phyloP scores from a whole-genome alignment of 2,888 invertebrate genomes.

The Oligia latruncula region DNA sequence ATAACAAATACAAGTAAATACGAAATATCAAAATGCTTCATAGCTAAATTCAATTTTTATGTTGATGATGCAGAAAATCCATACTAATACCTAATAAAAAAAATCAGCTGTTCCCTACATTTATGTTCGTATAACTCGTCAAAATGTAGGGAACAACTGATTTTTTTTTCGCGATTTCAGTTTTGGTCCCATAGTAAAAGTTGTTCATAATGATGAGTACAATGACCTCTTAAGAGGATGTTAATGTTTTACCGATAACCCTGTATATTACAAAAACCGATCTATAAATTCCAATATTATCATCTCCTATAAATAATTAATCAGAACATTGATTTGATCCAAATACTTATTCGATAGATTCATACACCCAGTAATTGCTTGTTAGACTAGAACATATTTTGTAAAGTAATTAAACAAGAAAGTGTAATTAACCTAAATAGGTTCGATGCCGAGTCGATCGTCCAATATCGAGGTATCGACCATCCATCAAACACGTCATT shows the following conservation, averaged over 20 bases:
- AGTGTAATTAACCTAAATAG: slow-evolving; percentile 14
- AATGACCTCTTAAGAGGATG: too few species aligned
- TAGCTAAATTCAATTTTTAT: background rate
- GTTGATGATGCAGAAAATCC: background rate
- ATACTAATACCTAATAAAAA: too few species aligned
- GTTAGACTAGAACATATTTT: background rate
- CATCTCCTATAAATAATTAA: background rate
- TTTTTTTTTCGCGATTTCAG: too few species aligned
- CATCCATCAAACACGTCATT: slow-evolving; percentile 41
- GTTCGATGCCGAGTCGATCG: slow-evolving; percentile 11
- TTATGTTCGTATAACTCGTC: too few species aligned
- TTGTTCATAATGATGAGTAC: too few species aligned
- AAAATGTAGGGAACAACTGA: too few species aligned
- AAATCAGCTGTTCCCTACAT: too few species aligned
- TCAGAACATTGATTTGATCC: background rate
- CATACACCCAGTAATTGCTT: too few species aligned
- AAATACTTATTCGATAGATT: background rate
- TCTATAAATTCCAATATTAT: background rate
- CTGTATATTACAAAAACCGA: background rate
- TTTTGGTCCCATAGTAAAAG: too few species aligned
- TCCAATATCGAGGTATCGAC: slow-evolving; percentile 28
- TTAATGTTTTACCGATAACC: too few species aligned
- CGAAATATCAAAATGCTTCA: background rate
- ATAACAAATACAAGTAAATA: background rate
- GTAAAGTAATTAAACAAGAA: slow-evolving; percentile 1